A percentile compares a stretch with the other conserved stretches of the same genome.
Conservation (phyloP, 1,140 invertebrate species). For the Archivesica marissinica region DNA sequence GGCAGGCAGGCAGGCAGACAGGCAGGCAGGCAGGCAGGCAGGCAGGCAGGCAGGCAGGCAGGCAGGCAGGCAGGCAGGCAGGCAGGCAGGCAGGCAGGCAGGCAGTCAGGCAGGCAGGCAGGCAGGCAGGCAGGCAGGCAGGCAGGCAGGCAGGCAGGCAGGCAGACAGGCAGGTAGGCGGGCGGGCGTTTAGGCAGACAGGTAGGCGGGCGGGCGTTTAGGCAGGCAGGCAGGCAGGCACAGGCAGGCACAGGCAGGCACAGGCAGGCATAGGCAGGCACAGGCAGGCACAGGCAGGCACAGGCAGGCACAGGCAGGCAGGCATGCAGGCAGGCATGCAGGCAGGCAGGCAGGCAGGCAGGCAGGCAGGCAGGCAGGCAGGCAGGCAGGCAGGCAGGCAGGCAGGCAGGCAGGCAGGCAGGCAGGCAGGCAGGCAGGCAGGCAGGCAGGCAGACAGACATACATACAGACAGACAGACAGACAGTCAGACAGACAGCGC, state of each 20-base stretch:
- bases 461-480: too few relatives aligned
- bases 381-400: conserved; percentile 59
- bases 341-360: background rate
- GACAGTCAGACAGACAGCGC: conserved; percentile 34
- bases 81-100: conserved; percentile 62
- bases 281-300: too few relatives aligned
- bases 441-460: too few relatives aligned
- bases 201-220: too few relatives aligned
- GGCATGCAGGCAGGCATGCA: background rate
- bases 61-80: conserved; percentile 60
- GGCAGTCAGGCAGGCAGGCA: background rate
- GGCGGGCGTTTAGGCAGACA: too few relatives aligned
- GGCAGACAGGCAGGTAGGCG: too few relatives aligned
- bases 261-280: too few relatives aligned
- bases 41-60: conserved; percentile 63
- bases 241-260: too few relatives aligned
- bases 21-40: background rate
- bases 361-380: background rate
- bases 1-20: too few relatives aligned
- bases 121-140: background rate
- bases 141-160: background rate
- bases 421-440: conserved; percentile 12
- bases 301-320: too few relatives aligned
- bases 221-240: too few relatives aligned
- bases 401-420: conserved; percentile 53